A percentile compares a stretch with the other conserved stretches of the same genome.
phyloP scores from a whole-genome alignment of 2,888 invertebrate species.

The Coenonympha glycerion region DNA sequence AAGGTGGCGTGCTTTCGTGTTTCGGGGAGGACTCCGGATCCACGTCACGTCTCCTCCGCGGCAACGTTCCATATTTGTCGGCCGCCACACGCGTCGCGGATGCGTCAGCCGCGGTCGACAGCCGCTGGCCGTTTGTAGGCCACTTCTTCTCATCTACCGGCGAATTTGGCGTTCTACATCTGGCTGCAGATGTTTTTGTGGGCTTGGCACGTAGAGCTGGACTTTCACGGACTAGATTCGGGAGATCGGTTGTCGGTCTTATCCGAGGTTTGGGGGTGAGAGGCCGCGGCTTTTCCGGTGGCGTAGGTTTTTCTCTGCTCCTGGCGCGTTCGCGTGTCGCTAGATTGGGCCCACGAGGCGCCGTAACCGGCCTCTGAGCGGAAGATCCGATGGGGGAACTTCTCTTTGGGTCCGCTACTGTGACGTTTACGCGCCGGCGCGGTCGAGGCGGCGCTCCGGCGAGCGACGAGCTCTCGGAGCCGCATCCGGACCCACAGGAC shows the following conservation, averaged over 20 bases:
- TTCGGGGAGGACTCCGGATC: constrained; percentile 76
- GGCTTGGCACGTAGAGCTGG: constrained; percentile 65
- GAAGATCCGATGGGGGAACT: constrained; percentile 71
- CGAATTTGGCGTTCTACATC: constrained; percentile 77
- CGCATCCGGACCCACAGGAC: constrained; percentile 86
- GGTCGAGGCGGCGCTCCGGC: constrained; percentile 71
- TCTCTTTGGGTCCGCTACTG: constrained; percentile 71
- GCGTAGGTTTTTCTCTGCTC: constrained; percentile 76
- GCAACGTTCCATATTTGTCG: constrained; percentile 86
- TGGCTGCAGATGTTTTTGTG: constrained; percentile 74
- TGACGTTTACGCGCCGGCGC: constrained; percentile 76
- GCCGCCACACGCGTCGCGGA: constrained; percentile 68
- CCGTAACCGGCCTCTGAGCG: constrained; percentile 69
- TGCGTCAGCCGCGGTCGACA: constrained; percentile 48
- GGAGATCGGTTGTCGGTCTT: constrained; percentile 71
- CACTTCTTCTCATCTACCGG: constrained; percentile 84
- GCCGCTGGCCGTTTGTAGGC: constrained; percentile 75
- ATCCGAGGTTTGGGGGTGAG: constrained; percentile 68
- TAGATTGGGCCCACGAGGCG: constrained; percentile 67
- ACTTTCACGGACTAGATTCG: constrained; percentile 69
- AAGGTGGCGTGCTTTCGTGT: constrained; percentile 54
- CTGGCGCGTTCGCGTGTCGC: constrained; percentile 76
- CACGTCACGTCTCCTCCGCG: constrained; percentile 81
- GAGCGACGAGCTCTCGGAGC: constrained; percentile 86
- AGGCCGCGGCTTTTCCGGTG: constrained; percentile 65